A percentile compares a stretch with the other conserved stretches of the same genome.
These are phyloP conservation scores for Paraplagusia blochii DNA, from an alignment of 2,113 vertebrate species.

Conservation along the genomic window DNA sequence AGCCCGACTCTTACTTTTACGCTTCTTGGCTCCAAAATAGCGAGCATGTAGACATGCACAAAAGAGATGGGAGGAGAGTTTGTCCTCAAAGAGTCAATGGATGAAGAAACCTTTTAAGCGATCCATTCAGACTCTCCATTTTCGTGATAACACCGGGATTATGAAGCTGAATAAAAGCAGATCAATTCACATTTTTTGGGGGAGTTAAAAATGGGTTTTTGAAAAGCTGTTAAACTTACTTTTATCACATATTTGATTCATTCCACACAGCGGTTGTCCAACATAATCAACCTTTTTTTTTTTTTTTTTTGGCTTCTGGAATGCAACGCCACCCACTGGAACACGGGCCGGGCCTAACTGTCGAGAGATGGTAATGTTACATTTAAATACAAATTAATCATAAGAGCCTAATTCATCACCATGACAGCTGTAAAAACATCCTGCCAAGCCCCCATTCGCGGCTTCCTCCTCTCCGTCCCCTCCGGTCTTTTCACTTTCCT, in stretches of 20 bases:
- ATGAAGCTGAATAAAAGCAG: slow-evolving; percentile 10
- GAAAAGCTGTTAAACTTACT: slow-evolving; percentile 9
- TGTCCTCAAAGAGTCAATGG: slow-evolving; percentile 43
- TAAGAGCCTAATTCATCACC: slow-evolving; percentile 70
- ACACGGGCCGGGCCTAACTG: slow-evolving; percentile 53
- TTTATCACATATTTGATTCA: neutral
- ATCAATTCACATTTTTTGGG: neutral
- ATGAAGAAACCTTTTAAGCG: slow-evolving; percentile 42
- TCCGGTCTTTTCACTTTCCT: slow-evolving; percentile 62
- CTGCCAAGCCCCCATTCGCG: slow-evolving; percentile 58
- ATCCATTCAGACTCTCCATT: slow-evolving; percentile 44
- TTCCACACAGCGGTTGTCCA: no score
- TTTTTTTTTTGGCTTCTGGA: slow-evolving; percentile 24
- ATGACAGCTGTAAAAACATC: slow-evolving; percentile 72
- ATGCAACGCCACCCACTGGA: slow-evolving; percentile 49
- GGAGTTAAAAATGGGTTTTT: neutral
- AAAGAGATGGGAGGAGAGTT: slow-evolving; percentile 55
- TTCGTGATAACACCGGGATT: slow-evolving; percentile 32
- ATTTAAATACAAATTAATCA: slow-evolving; percentile 76
- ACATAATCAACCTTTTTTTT: neutral
- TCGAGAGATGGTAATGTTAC: slow-evolving; percentile 66
- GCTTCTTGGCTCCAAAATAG: slow-evolving; percentile 48
- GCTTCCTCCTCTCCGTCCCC: slow-evolving; percentile 61
- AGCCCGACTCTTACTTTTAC: slow-evolving; percentile 42
- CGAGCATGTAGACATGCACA: slow-evolving; percentile 36